phyloP scores from a whole-genome alignment of 2,113 vertebrate genomes.

The Opisthocomus hoazin region DNA sequence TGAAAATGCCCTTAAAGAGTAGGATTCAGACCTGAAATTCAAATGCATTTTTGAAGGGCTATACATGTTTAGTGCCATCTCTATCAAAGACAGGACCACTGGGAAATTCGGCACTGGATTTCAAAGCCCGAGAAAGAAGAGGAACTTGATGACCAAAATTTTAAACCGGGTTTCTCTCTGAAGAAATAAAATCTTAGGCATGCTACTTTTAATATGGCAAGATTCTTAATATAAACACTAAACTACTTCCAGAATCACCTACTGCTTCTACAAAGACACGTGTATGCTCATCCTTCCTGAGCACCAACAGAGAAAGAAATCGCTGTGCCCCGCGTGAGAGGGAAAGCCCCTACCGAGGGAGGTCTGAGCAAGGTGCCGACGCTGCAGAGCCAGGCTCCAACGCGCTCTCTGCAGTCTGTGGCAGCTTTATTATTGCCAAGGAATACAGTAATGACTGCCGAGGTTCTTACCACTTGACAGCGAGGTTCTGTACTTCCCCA shows the following conservation, averaged over 20 bases:
- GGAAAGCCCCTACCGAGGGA: background rate
- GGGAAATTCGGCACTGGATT: background rate
- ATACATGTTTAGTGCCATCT: background rate
- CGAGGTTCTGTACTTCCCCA: conserved; percentile 93
- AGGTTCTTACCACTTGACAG: conserved; percentile 87
- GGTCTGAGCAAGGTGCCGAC: background rate
- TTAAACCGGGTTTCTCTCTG: background rate
- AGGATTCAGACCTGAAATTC: background rate
- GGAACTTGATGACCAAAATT: background rate
- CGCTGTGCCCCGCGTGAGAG: background rate
- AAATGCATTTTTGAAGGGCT: background rate
- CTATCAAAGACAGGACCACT: background rate
- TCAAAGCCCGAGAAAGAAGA: background rate
- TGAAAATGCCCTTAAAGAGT: background rate
- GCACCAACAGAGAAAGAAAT: background rate
- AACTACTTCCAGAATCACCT: background rate
- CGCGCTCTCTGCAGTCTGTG: background rate
- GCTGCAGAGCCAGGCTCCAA: background rate
- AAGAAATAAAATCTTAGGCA: background rate
- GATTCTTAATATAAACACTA: background rate
- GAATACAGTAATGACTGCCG: fast-evolving
- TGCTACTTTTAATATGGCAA: background rate
- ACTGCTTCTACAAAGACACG: background rate
- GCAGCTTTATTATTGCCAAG: background rate
- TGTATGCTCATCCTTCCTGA: background rate